Evolutionary conservation across 2,888 invertebrate species (phyloP).

Genomic region (Anticlea derivata): DNA sequence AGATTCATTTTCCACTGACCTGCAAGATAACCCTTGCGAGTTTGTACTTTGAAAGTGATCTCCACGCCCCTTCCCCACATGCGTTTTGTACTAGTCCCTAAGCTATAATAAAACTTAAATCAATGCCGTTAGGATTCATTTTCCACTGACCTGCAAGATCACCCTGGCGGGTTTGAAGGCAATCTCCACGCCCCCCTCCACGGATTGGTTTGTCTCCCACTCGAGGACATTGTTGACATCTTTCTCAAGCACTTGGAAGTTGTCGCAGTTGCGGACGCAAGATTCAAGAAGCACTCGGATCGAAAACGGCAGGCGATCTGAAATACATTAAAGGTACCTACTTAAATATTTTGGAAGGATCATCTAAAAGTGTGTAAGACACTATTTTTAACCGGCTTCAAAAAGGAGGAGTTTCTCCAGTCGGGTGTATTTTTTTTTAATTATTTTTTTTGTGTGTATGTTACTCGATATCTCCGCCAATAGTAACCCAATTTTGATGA

Average conservation of each 20-base stretch:
- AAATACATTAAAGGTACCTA: conserved; percentile 31
- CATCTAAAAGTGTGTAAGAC: too few relatives aligned
- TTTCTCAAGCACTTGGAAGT: conserved; percentile 92
- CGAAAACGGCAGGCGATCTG: conserved; percentile 94
- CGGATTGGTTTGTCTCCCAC: conserved; percentile 91
- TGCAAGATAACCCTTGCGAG: conserved; percentile 95
- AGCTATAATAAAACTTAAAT: too few relatives aligned
- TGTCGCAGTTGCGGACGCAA: conserved; percentile 97
- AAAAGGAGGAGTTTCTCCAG: too few relatives aligned
- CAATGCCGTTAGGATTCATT: neutral
- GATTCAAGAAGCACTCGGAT: conserved; percentile 97
- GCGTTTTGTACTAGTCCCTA: too few relatives aligned
- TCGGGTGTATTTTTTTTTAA: too few relatives aligned
- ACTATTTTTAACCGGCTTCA: too few relatives aligned
- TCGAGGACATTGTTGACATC: conserved; percentile 95
- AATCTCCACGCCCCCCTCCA: conserved; percentile 91
- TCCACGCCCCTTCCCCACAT: conserved; percentile 88
- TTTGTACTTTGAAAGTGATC: conserved; percentile 91
- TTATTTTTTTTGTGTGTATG: too few relatives aligned
- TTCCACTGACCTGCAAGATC: conserved; percentile 90
- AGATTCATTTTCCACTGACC: conserved; percentile 72
- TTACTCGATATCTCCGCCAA: too few relatives aligned
- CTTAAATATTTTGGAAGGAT: too few relatives aligned
- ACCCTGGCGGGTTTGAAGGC: conserved; percentile 98
- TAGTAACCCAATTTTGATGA: too few relatives aligned